Evolutionary conservation across 1,140 invertebrate genomes (phyloP), one percentile per base, ranked within the genome.

Genomic region (Drosophila persimilis): DNA sequence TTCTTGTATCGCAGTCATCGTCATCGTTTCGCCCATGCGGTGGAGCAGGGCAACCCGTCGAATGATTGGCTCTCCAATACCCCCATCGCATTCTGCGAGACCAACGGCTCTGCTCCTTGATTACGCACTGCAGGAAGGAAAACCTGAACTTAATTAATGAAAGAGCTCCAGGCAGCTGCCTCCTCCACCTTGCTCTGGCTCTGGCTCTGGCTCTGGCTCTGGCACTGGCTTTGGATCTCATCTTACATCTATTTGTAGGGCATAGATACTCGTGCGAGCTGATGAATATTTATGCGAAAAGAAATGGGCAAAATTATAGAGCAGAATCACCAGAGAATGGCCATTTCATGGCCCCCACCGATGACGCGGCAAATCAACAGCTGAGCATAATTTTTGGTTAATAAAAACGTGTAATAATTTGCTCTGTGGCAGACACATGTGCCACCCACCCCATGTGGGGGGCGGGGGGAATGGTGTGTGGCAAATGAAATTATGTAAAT

Each of bases 401-500:
- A 74, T 74, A 77, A 81, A 81, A 86, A 73, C 83, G 69, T 81
- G 81, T 73, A 86, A 80, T 77, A 72, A 85, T 85, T 80, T 80
- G 76, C 58, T 39, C 50, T 22, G 17, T 45, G 53, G 41, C 48
- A 24, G 54, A 51, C 41, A 59, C 39, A 56, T 44, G 66, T 48
- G 31, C 11, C 35, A 41, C 11, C 35, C 15, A 15, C 15, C 13
- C 13, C 35, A 44, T 15, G 24, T 39, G 3, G 35, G 35, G 17
- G 4, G 4, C 0, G 11, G 8, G 17, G 8, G 17, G 15, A 1
- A 13, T 9, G 22, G 59, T 81, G 59, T 81, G 81, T 74, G 86
- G 83, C 81, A 77, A 86, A 88, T 88, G 74, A 81, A 81, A 86
- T 86, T 86, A 86, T 86, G 81, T 88, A 88, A 86, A 88, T 86